These are phyloP conservation scores for Gobio occitaniae DNA, from an alignment of 2,797 vertebrate genomes.

Conservation along the genomic window DNA sequence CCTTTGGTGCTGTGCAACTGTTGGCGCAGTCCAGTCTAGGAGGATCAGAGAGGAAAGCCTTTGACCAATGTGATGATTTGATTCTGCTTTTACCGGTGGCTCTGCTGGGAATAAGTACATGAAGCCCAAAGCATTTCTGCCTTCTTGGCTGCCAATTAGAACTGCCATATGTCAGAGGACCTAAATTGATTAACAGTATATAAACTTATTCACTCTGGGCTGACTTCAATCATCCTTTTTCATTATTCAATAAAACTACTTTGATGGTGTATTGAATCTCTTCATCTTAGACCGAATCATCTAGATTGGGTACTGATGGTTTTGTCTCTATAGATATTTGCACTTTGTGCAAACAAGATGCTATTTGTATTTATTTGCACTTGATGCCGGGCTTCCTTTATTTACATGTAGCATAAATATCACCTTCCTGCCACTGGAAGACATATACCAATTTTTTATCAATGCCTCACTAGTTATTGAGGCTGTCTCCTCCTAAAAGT, in stretches of 20 bases:
- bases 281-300: neutral
- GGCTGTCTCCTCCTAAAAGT: neutral
- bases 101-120: constrained; percentile 13
- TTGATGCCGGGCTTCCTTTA: neutral
- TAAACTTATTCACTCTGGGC: constrained; percentile 13
- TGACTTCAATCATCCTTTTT: constrained; percentile 11
- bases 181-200: constrained; percentile 17
- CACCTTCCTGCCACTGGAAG: neutral
- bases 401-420: neutral
- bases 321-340: neutral
- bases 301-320: constrained; percentile 1
- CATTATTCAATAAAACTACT: constrained; percentile 25
- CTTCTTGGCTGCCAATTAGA: constrained; percentile 18
- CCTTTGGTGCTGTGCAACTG: constrained; percentile 7
- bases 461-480: neutral
- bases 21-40: neutral
- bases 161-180: constrained; percentile 32
- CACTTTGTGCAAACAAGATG: neutral
- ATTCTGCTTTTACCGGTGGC: constrained; percentile 21
- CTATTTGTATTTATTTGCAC: neutral
- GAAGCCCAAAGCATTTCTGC: constrained; percentile 36
- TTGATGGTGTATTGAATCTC: neutral
- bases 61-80: constrained; percentile 20
- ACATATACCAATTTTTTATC: neutral
- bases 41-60: constrained; percentile 34